phyloP scores from a whole-genome alignment of 2,888 invertebrate genomes.

The Dryomyza anilis region DNA sequence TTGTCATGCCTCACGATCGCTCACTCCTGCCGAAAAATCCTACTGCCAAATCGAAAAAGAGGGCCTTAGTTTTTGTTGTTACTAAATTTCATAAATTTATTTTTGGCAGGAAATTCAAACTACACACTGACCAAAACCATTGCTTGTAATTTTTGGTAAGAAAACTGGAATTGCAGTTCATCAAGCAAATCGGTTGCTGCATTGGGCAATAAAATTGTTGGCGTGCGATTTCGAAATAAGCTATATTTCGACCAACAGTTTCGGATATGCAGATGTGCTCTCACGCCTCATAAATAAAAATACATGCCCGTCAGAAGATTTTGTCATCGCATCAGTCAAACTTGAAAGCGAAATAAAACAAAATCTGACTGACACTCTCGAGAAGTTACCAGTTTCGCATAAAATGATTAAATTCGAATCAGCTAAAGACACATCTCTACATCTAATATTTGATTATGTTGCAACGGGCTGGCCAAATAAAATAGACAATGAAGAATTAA shows the following conservation, averaged over 20 bases:
- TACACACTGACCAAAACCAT: conserved; percentile 34
- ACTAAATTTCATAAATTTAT: conserved; percentile 46
- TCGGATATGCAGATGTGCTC: conserved; percentile 35
- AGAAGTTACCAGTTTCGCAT: neutral
- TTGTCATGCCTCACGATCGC: conserved; percentile 44
- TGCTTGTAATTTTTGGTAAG: conserved; percentile 33
- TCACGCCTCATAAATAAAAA: conserved; percentile 15
- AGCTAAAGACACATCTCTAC: conserved; percentile 1
- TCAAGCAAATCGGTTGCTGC: conserved; percentile 33
- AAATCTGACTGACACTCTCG: neutral
- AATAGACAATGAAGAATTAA: conserved; percentile 25
- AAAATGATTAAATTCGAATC: neutral
- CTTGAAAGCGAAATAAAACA: conserved; percentile 2
- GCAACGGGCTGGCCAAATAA: conserved; percentile 28
- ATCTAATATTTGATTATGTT: conserved; percentile 28
- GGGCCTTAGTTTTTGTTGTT: conserved; percentile 47
- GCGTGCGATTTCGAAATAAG: conserved; percentile 39
- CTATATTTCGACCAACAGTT: conserved; percentile 35
- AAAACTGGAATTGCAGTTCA: conserved; percentile 34
- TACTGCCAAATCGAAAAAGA: conserved; percentile 41
- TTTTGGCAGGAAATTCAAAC: conserved; percentile 21
- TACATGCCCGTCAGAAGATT: neutral
- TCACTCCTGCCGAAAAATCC: conserved; percentile 38
- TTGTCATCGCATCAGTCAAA: conserved; percentile 19
- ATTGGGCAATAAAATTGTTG: conserved; percentile 35